Evolutionary conservation across 2,888 invertebrate genomes (phyloP), one percentile per base, ranked within the genome.

Genomic region (Syrista parreyssii): DNA sequence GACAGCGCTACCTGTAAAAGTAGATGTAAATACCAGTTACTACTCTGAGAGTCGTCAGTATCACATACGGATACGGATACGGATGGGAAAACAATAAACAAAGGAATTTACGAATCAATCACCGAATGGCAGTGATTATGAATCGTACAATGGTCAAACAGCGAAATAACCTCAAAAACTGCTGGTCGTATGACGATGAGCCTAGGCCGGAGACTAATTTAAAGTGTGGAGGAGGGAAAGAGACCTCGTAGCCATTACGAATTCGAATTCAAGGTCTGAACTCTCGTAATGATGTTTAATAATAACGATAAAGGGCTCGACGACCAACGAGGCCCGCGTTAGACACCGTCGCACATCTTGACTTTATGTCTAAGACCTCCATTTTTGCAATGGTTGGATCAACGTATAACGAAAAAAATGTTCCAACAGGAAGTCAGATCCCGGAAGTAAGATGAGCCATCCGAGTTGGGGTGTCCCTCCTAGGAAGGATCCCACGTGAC

Each of bases 401-500:
- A 23, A 55, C 23, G 55, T 55, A 55, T 55, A 55, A 55, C 55
- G 40, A 55, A 55, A 23, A 40, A 55, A 55, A 55, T 23, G 0
- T 55, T 23, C 23, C 23, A 9, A 55, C 23, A 55, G 55, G 55
- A 55, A 55, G 55, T 55, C 55, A 55, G 23, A 23, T 55, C 23
- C 55, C 23, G 55, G 55, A 55, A 55, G 55, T 55, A 55, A 55
- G 55, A 23, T 23, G 23, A 55, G 23, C 55, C 55, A 23, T 9
- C 6, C 23, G 15, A 55, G 23, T 23, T 2, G 55, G 23, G 55
- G 23, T 55, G 55, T 55, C 55, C 2, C 23, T 55, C 15, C 23
- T 23, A 9, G 9, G 23, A 23, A 55, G 55, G 23, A 55, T 55
- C 55, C 55, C 79, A 80, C 81, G 78, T 78, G 80, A 80, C 75